Evolutionary conservation across 2,797 vertebrate genomes (phyloP).

Genomic region (Falco novaeseelandiae): DNA sequence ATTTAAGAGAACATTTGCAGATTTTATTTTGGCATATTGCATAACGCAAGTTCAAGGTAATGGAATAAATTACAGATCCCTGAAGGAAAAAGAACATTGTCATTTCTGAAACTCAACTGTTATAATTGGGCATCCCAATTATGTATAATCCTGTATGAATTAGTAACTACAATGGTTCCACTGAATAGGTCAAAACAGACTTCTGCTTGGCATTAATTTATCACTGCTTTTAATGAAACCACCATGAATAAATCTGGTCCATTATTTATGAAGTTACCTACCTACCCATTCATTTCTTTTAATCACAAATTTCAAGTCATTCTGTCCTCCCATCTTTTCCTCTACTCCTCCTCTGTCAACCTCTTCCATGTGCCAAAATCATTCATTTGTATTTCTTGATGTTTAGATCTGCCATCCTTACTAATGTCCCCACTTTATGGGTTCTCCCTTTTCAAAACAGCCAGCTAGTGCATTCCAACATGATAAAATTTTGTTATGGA

Average conservation of each 20-base stretch:
- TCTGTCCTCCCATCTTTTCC: not conserved
- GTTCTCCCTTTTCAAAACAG: not conserved
- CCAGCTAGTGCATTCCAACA: not conserved
- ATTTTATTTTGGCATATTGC: slow-evolving; percentile 56
- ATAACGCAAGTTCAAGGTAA: slow-evolving; percentile 16
- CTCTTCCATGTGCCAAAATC: not conserved
- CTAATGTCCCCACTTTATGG: not conserved
- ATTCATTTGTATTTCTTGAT: not conserved
- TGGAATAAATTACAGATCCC: slow-evolving; percentile 59
- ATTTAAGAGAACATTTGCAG: slow-evolving; percentile 64
- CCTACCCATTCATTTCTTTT: not conserved
- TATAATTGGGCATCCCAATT: slow-evolving; percentile 64
- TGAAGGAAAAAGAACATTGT: slow-evolving; percentile 41
- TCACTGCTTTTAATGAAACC: slow-evolving; percentile 13
- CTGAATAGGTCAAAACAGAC: slow-evolving; percentile 37
- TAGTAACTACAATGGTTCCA: slow-evolving; percentile 59
- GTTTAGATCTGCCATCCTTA: not conserved
- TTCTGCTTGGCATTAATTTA: slow-evolving; percentile 18
- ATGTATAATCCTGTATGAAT: slow-evolving; percentile 61
- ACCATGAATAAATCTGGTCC: not conserved
- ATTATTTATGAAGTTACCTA: slow-evolving; percentile 13
- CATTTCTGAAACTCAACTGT: slow-evolving; percentile 44
- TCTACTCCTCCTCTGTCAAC: not conserved
- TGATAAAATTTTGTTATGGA: not conserved
- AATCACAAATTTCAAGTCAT: not conserved